Conservation (phyloP, 2,797 vertebrate genomes). For the Eulemur rubriventer region DNA sequence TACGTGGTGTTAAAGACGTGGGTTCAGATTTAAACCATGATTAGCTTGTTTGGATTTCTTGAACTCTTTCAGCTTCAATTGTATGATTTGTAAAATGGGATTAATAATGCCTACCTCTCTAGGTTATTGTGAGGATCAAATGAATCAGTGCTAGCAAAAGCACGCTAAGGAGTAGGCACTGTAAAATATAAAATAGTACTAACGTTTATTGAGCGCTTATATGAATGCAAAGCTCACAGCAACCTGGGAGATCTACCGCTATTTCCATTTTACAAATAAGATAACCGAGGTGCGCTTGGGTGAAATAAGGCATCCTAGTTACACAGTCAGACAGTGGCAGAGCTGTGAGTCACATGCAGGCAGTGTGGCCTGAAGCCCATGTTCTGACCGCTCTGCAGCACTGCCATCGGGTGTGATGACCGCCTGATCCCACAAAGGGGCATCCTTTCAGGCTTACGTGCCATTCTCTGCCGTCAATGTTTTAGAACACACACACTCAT, state of each 20-base stretch:
- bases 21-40: conserved; percentile 2
- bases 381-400: not conserved
- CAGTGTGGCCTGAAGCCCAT: not conserved
- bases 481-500: not conserved
- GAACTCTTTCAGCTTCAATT: not conserved
- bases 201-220: not conserved
- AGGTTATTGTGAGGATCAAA: not conserved
- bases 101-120: conserved; percentile 15
- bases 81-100: conserved; percentile 20
- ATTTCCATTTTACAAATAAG: not conserved
- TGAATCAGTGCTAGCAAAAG: not conserved
- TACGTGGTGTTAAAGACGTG: not conserved
- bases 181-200: not conserved
- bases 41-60: conserved; percentile 32
- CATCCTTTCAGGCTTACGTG: not conserved
- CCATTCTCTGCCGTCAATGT: not conserved
- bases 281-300: not conserved
- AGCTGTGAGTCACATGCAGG: not conserved
- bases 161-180: not conserved
- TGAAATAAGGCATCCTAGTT: not conserved
- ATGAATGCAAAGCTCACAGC: not conserved
- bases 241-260: not conserved
- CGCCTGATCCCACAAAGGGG: not conserved
- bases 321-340: not conserved
- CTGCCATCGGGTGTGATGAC: accelerated